Evolutionary conservation across 2,888 invertebrate species (phyloP), one percentile per base, ranked within the genome.

Genomic region (Conus canariensis): DNA sequence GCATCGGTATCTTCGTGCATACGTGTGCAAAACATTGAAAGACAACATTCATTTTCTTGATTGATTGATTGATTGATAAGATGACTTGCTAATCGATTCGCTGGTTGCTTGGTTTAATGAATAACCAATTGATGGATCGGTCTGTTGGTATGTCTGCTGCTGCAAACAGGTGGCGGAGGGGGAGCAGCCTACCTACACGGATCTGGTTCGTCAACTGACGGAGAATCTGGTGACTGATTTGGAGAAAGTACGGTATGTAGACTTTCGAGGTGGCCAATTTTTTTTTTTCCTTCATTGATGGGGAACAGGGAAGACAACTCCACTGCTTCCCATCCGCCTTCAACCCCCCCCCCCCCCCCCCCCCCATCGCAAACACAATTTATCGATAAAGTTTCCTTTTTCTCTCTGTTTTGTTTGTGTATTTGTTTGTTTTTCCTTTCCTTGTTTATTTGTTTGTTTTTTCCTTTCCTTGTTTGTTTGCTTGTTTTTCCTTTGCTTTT

Each of bases 131-230:
- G 2, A 4, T 4, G 45, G 45, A 4, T 45, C 45, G 45, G 45
- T 45, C 30, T 45, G 4, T 45, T 45, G 45, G 30, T 30, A 30
- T 30, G 30, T 30, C 30, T 30, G 30, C 30, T 30, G 30, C 30
- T 30, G 30, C 30, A 45, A 45, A 12, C 74, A 96, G 96, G 95
- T 96, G 25, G 96, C 96, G 8, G 95, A 96, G 91, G 94, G 94
- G 88, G 96, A 96, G 74, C 96, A 96, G 91, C 92, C 94, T 87
- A 95, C 96, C 8, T 96, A 95, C 92, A 96, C 96, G 19, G 96
- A 96, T 70, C 93, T 96, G 77, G 95, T 96, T 16, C 93, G 95
- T 25, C 95, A 96, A 90, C 93, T 96, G 70, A 96, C 96, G 5
- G 95, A 94, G 87, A 94, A 95, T 89, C 94, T 96, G 58, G 91